Evolutionary conservation across 1,140 invertebrate genomes (phyloP).

Genomic region (Drosophila ficusphila): DNA sequence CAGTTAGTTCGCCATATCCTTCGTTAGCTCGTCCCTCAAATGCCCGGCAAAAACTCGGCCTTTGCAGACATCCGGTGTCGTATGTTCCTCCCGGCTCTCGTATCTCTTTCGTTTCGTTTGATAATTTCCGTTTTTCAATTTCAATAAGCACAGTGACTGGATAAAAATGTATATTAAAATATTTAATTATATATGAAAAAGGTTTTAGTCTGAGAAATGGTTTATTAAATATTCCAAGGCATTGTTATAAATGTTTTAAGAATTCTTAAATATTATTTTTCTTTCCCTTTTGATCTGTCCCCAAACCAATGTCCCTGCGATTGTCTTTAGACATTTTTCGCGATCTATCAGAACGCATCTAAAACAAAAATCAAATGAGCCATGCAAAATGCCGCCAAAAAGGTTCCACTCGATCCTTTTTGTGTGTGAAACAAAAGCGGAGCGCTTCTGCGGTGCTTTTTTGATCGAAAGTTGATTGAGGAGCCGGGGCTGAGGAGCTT

Average conservation of each 20-base stretch:
- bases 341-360: conserved; percentile 76
- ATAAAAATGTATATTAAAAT: neutral
- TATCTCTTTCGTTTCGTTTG: conserved; percentile 73
- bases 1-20: conserved; percentile 56
- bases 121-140: conserved; percentile 80
- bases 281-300: neutral
- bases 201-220: neutral
- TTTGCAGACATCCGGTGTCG: conserved; percentile 76
- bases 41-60: conserved; percentile 25
- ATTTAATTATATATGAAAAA: neutral
- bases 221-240: too few relatives aligned
- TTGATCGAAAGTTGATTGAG: conserved; percentile 80
- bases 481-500: conserved; percentile 34
- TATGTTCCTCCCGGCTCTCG: conserved; percentile 63
- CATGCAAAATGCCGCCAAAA: conserved; percentile 78
- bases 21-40: conserved; percentile 46
- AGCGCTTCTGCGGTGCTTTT: conserved; percentile 54
- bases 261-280: neutral
- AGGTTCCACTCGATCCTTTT: conserved; percentile 46
- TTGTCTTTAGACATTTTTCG: conserved; percentile 23
- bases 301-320: conserved; percentile 34
- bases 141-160: conserved; percentile 41
- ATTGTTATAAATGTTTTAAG: neutral
- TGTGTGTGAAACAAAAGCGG: conserved; percentile 69
- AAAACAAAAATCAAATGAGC: conserved; percentile 77